Evolutionary conservation across 1,140 invertebrate species (phyloP).

Genomic region (Drosophila pectinifera): DNA sequence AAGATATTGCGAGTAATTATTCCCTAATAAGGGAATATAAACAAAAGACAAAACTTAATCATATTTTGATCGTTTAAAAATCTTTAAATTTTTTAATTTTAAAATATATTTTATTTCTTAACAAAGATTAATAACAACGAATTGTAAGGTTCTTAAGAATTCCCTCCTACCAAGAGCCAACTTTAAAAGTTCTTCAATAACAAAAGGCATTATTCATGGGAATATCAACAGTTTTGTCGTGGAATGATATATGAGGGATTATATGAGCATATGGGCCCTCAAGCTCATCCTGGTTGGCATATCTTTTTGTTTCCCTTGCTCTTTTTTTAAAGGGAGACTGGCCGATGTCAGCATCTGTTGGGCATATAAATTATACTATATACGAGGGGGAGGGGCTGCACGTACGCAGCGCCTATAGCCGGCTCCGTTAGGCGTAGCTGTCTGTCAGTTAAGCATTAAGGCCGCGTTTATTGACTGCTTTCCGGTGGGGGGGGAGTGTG

Average conservation of each 20-base stretch:
- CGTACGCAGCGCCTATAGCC: slow-evolving; percentile 37
- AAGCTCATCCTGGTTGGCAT: slow-evolving; percentile 31
- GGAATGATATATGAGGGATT: slow-evolving; percentile 38
- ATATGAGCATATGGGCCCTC: slow-evolving; percentile 30
- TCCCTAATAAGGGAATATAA: neutral
- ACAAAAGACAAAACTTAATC: slow-evolving; percentile 1
- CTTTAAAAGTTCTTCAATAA: slow-evolving; percentile 25
- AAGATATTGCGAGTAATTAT: neutral
- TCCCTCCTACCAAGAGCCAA: neutral
- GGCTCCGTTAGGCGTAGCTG: slow-evolving; percentile 33
- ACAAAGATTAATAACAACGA: neutral
- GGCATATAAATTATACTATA: slow-evolving; percentile 65
- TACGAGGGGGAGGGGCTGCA: slow-evolving; percentile 23
- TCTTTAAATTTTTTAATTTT: too few species aligned
- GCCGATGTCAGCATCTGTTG: slow-evolving; percentile 51
- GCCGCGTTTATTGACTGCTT: slow-evolving; percentile 64
- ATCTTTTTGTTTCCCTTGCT: neutral
- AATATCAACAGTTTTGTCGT: slow-evolving; percentile 34
- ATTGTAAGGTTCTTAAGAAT: neutral
- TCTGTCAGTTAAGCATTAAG: slow-evolving; percentile 49
- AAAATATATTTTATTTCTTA: neutral
- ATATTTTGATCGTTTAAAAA: neutral
- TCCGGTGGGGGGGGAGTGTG: slow-evolving; percentile 7
- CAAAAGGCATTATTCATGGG: slow-evolving; percentile 32
- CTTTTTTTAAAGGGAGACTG: slow-evolving; percentile 23